A percentile compares a stretch with the other conserved stretches of the same genome.
phyloP scores from a whole-genome alignment of 2,797 vertebrate genomes.

The Emydoidea blandingii region DNA sequence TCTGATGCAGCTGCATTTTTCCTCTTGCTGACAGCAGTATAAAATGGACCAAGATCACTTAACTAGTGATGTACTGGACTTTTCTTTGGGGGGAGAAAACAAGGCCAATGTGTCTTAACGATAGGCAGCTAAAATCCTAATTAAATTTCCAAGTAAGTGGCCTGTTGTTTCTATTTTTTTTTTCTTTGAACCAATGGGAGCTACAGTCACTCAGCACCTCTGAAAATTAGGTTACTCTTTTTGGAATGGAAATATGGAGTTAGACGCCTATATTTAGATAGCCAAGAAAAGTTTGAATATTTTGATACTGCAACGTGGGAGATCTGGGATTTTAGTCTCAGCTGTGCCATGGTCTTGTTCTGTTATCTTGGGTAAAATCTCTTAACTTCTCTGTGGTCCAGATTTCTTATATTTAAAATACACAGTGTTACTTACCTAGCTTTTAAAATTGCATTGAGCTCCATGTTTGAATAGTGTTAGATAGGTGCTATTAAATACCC shows the following conservation, averaged over 20 bases:
- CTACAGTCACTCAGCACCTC: background rate
- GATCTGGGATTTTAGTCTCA: background rate
- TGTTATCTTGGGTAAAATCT: background rate
- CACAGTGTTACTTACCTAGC: background rate
- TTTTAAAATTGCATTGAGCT: background rate
- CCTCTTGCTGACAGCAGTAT: background rate
- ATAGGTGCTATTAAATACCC: background rate
- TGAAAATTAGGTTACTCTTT: background rate
- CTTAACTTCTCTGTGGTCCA: background rate
- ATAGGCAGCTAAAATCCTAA: background rate
- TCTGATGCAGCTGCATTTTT: background rate
- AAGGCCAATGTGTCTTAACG: background rate
- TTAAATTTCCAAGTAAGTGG: background rate
- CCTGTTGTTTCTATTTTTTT: background rate
- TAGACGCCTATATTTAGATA: background rate
- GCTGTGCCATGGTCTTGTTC: background rate
- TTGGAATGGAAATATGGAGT: background rate
- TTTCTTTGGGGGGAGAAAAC: background rate
- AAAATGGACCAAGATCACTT: background rate
- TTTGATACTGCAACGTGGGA: background rate
- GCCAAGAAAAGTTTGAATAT: background rate
- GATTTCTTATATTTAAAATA: background rate
- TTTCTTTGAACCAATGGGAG: background rate
- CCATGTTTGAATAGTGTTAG: background rate
- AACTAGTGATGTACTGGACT: background rate